Base-by-base conservation (phyloP, 2,888 invertebrate species). In the Calameuta filiformis region DNA sequence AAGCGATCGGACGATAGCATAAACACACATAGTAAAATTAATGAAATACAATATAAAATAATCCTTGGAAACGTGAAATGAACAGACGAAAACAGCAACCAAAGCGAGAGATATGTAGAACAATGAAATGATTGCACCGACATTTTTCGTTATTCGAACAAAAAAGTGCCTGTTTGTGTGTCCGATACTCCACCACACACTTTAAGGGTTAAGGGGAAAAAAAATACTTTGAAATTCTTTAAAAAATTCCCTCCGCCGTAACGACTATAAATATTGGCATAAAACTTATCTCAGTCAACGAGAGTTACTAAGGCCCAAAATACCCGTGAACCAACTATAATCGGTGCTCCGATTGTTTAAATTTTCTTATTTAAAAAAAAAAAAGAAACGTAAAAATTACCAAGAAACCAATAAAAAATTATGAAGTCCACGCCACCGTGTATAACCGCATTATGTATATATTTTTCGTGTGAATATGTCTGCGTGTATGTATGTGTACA, bases 401-500 rank as follows among this genome's bases (percentile, higher is more conserved):
- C 15, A 40, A 40, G 15, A 56, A 56, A 56, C 9, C 23, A 56
- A 56, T 56, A 6, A 9, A 23, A 56, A 56, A 15, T 56, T 9
- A 23, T 9, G 3, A 35, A 35, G 56, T 56, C 56, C 56, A 56
- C 56, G 56, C 56, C 56, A 56, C 56, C 15, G 23, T 56, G 9
- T 56, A 56, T 23, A 56, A 79, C 76, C 77, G 77, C 77, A 76
- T 33, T 73, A 40, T 68, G 73, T 71, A 35, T 33, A 79, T 73
- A 69, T 35, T 76, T 35, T 73, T 30, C 75, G 40, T 69, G 35
- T 69, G 75, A 74, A 79, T 73, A 78, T 79, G 79, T 83, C 69
- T 79, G 81, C 82, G 84, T 81, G 77, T 82, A 79, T 81, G 77
- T 82, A 78, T 56, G 69, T 78, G 40, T 78, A 69, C 40, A 75